phyloP scores from a whole-genome alignment of 2,888 invertebrate species.

The Elmis aenea region DNA sequence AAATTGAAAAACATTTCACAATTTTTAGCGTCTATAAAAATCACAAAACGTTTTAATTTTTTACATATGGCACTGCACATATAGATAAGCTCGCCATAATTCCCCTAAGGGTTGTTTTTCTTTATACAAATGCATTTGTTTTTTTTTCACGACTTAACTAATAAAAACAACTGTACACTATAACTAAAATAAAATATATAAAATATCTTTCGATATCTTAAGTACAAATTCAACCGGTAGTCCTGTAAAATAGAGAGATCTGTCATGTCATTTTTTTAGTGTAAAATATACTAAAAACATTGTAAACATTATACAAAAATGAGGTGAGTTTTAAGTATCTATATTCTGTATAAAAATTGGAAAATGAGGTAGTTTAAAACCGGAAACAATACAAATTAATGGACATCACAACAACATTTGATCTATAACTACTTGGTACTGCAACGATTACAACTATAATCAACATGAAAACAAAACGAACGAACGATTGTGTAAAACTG shows the following conservation, averaged over 20 bases:
- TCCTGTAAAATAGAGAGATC: slow-evolving; percentile 33
- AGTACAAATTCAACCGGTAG: slow-evolving; percentile 39
- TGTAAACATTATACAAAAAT: slow-evolving; percentile 17
- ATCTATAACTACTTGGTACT: slow-evolving; percentile 15
- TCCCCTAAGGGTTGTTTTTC: slow-evolving; percentile 27
- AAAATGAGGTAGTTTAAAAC: slow-evolving; percentile 26
- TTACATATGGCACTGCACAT: slow-evolving; percentile 42
- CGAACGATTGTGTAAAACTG: slow-evolving; percentile 19
- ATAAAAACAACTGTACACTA: slow-evolving; percentile 38
- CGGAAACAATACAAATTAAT: slow-evolving; percentile 17
- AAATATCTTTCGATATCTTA: slow-evolving; percentile 26
- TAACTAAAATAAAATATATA: slow-evolving; percentile 29
- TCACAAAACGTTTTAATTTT: slow-evolving; percentile 25
- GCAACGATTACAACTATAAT: slow-evolving; percentile 13
- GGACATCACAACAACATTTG: slow-evolving; percentile 17
- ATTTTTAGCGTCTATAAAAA: slow-evolving; percentile 17
- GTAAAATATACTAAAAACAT: slow-evolving; percentile 17
- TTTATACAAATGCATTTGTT: slow-evolving; percentile 23
- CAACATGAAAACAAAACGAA: slow-evolving; percentile 12
- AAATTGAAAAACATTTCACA: slow-evolving; percentile 22
- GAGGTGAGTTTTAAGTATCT: too few relatives aligned
- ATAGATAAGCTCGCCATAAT: slow-evolving; percentile 39
- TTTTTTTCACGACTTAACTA: slow-evolving; percentile 26
- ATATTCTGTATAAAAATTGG: too few relatives aligned
- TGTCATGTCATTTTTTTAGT: slow-evolving; percentile 17